phyloP scores from a whole-genome alignment of 1,140 invertebrate genomes.

The Tetramorium alpestre region DNA sequence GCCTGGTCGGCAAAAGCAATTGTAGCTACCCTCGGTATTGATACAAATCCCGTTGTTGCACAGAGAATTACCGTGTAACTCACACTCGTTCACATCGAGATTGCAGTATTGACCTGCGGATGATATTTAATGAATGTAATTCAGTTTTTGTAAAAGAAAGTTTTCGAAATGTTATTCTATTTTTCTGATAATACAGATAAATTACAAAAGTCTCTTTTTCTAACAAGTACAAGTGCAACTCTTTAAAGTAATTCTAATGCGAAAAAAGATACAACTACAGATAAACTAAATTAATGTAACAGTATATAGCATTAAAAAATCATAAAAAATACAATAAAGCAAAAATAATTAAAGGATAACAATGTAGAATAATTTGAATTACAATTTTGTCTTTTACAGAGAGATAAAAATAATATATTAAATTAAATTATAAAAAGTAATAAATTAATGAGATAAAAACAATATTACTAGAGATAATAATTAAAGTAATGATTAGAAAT shows the following conservation, averaged over 20 bases:
- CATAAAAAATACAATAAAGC: not conserved
- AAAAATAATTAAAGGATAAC: not conserved
- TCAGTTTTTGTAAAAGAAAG: not conserved
- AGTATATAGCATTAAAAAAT: not conserved
- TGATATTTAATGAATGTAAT: not conserved
- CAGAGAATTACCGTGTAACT: conserved; percentile 85
- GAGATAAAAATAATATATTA: conserved; percentile 1
- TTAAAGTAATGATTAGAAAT: not conserved
- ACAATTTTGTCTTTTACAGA: not conserved
- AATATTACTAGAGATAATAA: not conserved
- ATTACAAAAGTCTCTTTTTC: not conserved
- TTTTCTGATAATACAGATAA: not conserved
- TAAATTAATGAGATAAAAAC: not conserved
- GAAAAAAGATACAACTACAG: not conserved
- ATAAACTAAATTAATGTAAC: not conserved
- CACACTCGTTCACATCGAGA: conserved; percentile 93
- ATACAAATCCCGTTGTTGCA: conserved; percentile 94
- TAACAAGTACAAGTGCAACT: not conserved
- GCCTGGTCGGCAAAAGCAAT: conserved; percentile 94
- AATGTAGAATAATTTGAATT: not conserved
- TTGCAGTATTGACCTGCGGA: conserved; percentile 89
- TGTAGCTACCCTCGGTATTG: conserved; percentile 91
- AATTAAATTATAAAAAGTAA: not conserved
- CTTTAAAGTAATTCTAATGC: not conserved
- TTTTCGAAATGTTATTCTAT: not conserved